Conservation (phyloP, 2,113 vertebrate species). For the Pachyramphus minor region DNA sequence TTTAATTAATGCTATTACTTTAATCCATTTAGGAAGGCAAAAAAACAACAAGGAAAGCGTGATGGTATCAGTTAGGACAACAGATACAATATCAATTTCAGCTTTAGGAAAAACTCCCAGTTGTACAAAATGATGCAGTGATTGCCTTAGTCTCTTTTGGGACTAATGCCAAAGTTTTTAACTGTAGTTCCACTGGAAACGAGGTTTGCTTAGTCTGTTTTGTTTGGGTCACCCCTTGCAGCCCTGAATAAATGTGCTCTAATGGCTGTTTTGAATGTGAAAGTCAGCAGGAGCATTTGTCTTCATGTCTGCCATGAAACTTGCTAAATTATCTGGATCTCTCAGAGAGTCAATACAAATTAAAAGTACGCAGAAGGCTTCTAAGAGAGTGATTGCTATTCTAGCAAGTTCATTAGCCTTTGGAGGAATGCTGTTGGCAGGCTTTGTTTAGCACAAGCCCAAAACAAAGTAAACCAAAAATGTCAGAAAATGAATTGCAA, state of each 20-base stretch:
- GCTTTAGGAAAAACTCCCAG: background rate
- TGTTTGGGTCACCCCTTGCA: background rate
- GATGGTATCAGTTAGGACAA: background rate
- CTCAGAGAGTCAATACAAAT: constrained; percentile 28
- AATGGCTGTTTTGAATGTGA: constrained; percentile 15
- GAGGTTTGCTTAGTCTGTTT: background rate
- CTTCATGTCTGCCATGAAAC: constrained; percentile 31
- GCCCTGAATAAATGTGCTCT: background rate
- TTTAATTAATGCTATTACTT: constrained; percentile 26
- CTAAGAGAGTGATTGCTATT: constrained; percentile 43
- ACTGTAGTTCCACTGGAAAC: background rate
- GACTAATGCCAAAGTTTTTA: background rate
- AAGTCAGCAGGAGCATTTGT: constrained; percentile 38
- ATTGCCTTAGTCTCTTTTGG: background rate
- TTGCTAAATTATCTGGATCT: constrained; percentile 36
- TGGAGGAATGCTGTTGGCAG: constrained; percentile 54
- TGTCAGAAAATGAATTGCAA: constrained; percentile 57
- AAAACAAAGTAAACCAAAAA: constrained; percentile 61
- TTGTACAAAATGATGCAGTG: background rate
- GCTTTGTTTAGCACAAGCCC: constrained; percentile 34
- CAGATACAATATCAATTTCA: background rate
- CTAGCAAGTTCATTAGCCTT: constrained; percentile 56
- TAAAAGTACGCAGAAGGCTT: constrained; percentile 43
- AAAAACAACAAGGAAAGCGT: background rate
- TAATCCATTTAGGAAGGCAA: background rate